Evolutionary conservation across 2,888 invertebrate species (phyloP).

Genomic region (Clanis bilineata): DNA sequence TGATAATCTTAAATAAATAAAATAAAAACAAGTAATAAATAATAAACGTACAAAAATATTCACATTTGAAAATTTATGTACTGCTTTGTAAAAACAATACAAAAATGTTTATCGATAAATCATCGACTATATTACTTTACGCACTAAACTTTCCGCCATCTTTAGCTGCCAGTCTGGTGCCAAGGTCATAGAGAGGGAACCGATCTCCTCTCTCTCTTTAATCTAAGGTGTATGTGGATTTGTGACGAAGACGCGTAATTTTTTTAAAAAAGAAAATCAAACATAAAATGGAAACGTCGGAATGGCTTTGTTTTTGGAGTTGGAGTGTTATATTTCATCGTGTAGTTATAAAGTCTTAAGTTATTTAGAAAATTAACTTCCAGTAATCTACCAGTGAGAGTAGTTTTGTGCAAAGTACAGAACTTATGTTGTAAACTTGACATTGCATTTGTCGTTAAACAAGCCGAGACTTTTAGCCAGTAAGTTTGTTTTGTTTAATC

Average conservation of each 20-base stretch:
- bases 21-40: too few species aligned
- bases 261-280: not conserved
- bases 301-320: conserved; percentile 17
- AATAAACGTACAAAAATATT: too few species aligned
- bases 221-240: not conserved
- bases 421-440: not conserved
- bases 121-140: too few species aligned
- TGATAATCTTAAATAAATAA: too few species aligned
- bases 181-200: too few species aligned
- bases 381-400: not conserved
- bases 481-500: not conserved
- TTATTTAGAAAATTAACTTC: not conserved
- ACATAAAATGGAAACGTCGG: conserved; percentile 13
- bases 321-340: conserved; percentile 1
- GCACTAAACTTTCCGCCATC: too few species aligned
- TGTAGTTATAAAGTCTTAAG: not conserved
- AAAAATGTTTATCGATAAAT: too few species aligned
- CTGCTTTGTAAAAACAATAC: too few species aligned
- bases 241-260: not conserved
- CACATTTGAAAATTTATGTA: too few species aligned
- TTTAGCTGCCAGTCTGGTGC: too few species aligned
- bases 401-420: not conserved
- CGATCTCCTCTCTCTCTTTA: not conserved
- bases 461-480: conserved; percentile 13
- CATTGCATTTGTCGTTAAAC: conserved; percentile 25